phyloP scores from a whole-genome alignment of 1,140 invertebrate genomes.

The Pseudomyrmex flavicornis region DNA sequence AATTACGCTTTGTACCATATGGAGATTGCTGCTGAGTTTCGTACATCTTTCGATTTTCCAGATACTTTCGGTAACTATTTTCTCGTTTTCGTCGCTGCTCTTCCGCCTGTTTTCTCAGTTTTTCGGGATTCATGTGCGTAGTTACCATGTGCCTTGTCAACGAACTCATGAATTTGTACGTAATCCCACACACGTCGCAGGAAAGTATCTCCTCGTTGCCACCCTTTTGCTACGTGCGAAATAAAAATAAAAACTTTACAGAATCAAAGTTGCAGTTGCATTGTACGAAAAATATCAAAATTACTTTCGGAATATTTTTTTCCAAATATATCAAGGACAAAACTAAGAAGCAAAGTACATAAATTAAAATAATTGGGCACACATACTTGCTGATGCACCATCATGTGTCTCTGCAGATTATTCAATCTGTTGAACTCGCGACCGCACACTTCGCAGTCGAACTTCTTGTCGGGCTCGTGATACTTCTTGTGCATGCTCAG shows the following conservation, averaged over 20 bases:
- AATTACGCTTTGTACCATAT: constrained; percentile 75
- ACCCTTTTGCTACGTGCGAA: constrained; percentile 77
- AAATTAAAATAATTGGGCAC: neutral
- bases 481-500: constrained; percentile 83
- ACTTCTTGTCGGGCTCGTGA: constrained; percentile 84
- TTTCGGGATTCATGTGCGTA: constrained; percentile 84
- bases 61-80: constrained; percentile 83
- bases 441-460: constrained; percentile 84
- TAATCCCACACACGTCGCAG: constrained; percentile 84
- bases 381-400: constrained; percentile 85
- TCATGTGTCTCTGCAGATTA: constrained; percentile 85
- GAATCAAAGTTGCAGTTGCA: neutral
- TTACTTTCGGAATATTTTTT: no score
- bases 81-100: constrained; percentile 84
- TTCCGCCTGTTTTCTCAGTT: constrained; percentile 82
- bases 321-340: no score
- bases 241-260: constrained; percentile 33
- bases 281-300: no score
- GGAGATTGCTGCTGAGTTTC: constrained; percentile 81
- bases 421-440: constrained; percentile 85
- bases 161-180: constrained; percentile 84
- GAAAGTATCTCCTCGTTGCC: constrained; percentile 82
- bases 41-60: constrained; percentile 83
- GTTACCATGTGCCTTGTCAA: constrained; percentile 85
- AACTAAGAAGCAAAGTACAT: no score